phyloP scores from a whole-genome alignment of 2,113 vertebrate species.

The Rhagologus leucostigma region DNA sequence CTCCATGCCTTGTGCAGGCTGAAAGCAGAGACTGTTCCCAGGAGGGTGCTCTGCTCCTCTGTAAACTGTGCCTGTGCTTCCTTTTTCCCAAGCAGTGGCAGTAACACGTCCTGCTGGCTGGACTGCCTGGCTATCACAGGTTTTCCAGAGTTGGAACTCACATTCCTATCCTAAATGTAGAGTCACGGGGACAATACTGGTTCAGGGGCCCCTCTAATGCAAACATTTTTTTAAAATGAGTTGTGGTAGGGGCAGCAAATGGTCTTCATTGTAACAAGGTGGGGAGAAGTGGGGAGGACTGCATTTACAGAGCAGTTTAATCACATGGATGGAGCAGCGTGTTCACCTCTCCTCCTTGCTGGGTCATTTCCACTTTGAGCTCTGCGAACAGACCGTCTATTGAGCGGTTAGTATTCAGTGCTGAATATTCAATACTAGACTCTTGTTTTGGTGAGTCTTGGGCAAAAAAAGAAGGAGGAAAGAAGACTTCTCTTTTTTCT shows the following conservation, averaged over 20 bases:
- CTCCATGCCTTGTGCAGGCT: accelerated
- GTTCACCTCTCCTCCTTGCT: conserved; percentile 64
- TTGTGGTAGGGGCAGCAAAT: conserved; percentile 11
- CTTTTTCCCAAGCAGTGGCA: not conserved
- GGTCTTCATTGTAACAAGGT: conserved; percentile 9
- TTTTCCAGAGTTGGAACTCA: not conserved
- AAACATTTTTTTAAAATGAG: conserved; percentile 24
- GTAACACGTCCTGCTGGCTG: not conserved
- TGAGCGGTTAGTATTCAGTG: conserved; percentile 59
- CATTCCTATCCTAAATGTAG: not conserved
- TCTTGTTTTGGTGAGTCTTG: conserved; percentile 61
- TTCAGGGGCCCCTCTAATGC: not conserved
- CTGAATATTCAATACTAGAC: conserved; percentile 67
- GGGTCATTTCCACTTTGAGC: conserved; percentile 67
- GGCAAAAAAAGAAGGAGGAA: conserved; percentile 35
- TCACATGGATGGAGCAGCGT: conserved; percentile 53
- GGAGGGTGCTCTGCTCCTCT: not conserved
- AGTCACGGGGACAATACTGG: not conserved
- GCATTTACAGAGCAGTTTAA: conserved; percentile 41
- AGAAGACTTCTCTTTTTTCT: conserved; percentile 59
- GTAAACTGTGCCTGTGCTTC: not conserved
- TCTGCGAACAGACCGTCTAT: conserved; percentile 61
- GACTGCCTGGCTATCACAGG: not conserved
- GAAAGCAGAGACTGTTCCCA: not conserved
- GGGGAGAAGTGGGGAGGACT: not conserved